Evolutionary conservation across 2,888 invertebrate genomes (phyloP), one percentile per base, ranked within the genome.

Genomic region (Bembecia ichneumoniformis): DNA sequence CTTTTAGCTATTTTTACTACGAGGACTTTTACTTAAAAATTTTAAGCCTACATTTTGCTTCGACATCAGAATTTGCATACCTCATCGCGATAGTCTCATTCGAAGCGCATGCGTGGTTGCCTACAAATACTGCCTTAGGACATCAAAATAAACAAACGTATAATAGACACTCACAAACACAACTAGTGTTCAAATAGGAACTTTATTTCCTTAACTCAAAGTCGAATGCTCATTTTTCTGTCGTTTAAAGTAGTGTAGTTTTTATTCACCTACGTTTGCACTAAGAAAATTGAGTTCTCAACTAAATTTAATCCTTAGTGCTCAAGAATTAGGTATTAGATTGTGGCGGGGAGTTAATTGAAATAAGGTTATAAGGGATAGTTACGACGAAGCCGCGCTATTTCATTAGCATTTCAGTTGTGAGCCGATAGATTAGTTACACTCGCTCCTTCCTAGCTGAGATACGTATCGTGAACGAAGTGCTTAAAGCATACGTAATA

Each of bases 51-150:
- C 56, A 58, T 58, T 60, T 61, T 58, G 64, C 64, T 58, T 55
- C 60, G 60, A 62, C 58, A 56, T 55, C 55, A 57, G 14, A 61
- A 74, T 75, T 74, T 69, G 64, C 76, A 76, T 76, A 66, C 64
- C 66, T 63, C 63, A 63, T 61, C 60, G 56, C 57, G 71, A 72
- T 70, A 65, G 64, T 65, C 68, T 66, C 68, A 65, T 71, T 68
- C 64, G 61, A 40, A 58, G 63, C 62, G 62, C 58, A 60, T 59
- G 58, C 60, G 57, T 63, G 40, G 40, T 14, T 54, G 66, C 68
- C 70, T 71, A 63, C 66, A 69, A 68, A 74, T 73, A 66, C 60
- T 40, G 60, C 74, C 68, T 56, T 60, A 57, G 69, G 65, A 51
- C 34, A 40, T 40, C 28, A 28, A 28, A 28, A 28, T 9, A 28